Conservation (phyloP, 2,888 invertebrate genomes). For the Lepidocyrtoides sp. region DNA sequence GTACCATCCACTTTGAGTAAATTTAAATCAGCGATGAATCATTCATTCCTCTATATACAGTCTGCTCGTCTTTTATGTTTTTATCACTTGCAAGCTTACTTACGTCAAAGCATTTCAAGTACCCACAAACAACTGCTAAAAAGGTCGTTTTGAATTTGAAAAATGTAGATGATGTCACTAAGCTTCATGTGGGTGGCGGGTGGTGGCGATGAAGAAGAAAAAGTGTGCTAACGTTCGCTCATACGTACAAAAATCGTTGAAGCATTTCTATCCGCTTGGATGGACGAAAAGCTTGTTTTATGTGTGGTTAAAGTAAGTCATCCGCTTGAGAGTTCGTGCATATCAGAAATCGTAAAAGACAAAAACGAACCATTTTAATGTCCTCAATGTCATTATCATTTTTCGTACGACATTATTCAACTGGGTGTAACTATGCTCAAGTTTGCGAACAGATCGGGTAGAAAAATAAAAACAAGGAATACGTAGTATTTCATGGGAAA, state of each 20-base stretch:
- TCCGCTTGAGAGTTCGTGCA: constrained; percentile 18
- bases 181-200: constrained; percentile 35
- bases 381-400: background rate
- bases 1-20: too few species aligned
- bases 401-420: too few species aligned
- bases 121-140: background rate
- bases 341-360: constrained; percentile 6
- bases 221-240: constrained; percentile 52
- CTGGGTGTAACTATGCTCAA: too few species aligned
- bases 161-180: constrained; percentile 28
- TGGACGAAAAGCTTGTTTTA: background rate
- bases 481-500: too few species aligned
- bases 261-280: constrained; percentile 47
- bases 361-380: background rate
- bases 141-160: background rate
- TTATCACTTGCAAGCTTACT: background rate
- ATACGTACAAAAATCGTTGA: constrained; percentile 27
- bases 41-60: too few species aligned
- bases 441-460: too few species aligned
- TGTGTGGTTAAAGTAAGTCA: constrained; percentile 51
- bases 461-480: too few species aligned
- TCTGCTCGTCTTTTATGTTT: too few species aligned
- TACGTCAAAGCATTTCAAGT: background rate
- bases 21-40: too few species aligned
- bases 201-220: constrained; percentile 33